These are phyloP conservation scores for Falco columbarius DNA, from an alignment of 2,797 vertebrate species.

Conservation along the genomic window DNA sequence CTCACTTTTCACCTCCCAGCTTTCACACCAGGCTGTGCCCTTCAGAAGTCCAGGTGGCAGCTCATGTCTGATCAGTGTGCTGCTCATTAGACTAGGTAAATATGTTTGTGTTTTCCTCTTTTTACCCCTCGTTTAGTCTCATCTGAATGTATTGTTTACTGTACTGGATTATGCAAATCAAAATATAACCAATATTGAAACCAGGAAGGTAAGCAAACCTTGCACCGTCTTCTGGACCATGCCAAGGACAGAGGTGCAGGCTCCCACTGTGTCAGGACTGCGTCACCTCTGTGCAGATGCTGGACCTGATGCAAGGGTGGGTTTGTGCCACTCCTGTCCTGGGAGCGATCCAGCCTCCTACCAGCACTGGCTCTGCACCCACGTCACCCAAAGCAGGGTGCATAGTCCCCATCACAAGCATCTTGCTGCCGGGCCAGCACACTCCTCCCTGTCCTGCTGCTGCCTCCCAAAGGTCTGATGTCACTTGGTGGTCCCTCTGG, in stretches of 20 bases:
- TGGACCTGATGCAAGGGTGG: neutral
- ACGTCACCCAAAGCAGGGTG: neutral
- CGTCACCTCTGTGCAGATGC: neutral
- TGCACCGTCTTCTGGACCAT: neutral
- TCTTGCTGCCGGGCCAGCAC: neutral
- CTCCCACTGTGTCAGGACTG: neutral
- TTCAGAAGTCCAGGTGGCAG: conserved; percentile 13
- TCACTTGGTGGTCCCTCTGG: neutral
- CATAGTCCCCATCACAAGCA: no score
- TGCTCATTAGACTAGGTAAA: neutral
- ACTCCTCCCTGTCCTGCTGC: neutral
- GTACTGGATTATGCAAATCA: conserved; percentile 44
- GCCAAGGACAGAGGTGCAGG: neutral
- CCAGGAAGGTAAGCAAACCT: neutral
- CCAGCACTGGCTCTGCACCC: neutral
- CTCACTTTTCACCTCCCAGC: neutral
- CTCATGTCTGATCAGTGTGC: neutral
- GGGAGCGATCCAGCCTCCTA: neutral
- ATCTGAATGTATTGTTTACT: conserved; percentile 14
- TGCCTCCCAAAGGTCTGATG: neutral
- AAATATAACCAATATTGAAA: neutral
- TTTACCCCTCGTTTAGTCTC: neutral
- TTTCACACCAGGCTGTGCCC: neutral
- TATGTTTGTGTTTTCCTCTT: conserved; percentile 5
- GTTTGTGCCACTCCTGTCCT: neutral